phyloP scores from a whole-genome alignment of 2,797 vertebrate genomes.

The Rhinophrynus dorsalis region DNA sequence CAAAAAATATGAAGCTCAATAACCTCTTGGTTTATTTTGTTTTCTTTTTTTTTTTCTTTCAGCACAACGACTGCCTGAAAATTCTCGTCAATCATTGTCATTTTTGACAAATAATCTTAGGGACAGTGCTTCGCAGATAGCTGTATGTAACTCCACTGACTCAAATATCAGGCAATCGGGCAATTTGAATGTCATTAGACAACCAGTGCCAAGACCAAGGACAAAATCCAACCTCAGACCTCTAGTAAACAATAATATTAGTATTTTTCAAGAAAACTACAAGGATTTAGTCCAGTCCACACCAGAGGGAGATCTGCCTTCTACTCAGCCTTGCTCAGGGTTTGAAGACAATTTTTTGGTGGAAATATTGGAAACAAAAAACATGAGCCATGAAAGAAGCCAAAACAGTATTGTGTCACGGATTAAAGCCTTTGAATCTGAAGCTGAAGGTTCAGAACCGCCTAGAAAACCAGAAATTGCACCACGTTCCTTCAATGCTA shows the following conservation, averaged over 20 bases:
- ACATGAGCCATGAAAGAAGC: constrained; percentile 74
- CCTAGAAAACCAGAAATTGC: constrained; percentile 73
- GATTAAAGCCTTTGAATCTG: constrained; percentile 89
- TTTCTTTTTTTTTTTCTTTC: constrained; percentile 52
- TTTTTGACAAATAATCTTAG: constrained; percentile 51
- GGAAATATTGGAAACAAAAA: constrained; percentile 60
- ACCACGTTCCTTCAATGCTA: constrained; percentile 71
- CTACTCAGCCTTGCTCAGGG: constrained; percentile 42
- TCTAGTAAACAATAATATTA: constrained; percentile 63
- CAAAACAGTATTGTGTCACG: constrained; percentile 79
- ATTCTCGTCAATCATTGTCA: constrained; percentile 69
- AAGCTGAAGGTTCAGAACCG: constrained; percentile 67
- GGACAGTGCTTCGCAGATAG: constrained; percentile 62
- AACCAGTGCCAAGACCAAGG: constrained; percentile 85
- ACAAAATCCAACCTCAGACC: constrained; percentile 76
- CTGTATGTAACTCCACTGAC: constrained; percentile 61
- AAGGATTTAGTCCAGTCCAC: constrained; percentile 47
- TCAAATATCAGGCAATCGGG: constrained; percentile 60
- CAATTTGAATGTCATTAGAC: constrained; percentile 60
- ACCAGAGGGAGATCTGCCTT: constrained; percentile 36
- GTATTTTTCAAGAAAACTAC: constrained; percentile 53
- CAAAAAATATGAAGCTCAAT: too few relatives aligned
- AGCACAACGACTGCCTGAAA: constrained; percentile 78
- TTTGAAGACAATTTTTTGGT: constrained; percentile 55
- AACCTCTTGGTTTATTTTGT: too few relatives aligned